These are phyloP conservation scores for Procambarus virginalis DNA, from an alignment of 1,140 invertebrate species.

Conservation along the genomic window DNA sequence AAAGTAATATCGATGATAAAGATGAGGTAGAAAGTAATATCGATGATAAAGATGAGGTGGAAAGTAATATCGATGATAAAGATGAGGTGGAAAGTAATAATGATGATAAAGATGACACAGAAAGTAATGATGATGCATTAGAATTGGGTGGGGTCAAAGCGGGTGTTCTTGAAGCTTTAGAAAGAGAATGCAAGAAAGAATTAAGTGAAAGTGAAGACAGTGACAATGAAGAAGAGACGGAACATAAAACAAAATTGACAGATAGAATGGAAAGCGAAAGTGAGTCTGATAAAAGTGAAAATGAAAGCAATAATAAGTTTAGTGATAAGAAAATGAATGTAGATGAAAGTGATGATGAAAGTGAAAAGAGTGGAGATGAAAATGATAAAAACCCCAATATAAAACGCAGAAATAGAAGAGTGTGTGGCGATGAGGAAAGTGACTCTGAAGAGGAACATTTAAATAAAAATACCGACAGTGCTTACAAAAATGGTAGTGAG, in stretches of 20 bases:
- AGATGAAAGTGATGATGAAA: conserved; percentile 48
- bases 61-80: conserved; percentile 7
- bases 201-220: conserved; percentile 51
- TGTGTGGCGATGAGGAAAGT: conserved; percentile 16
- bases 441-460: not conserved
- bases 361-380: conserved; percentile 28
- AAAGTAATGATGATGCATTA: not conserved
- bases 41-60: conserved; percentile 10
- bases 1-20: too few species aligned
- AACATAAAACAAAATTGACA: conserved; percentile 34
- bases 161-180: conserved; percentile 10
- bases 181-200: conserved; percentile 51
- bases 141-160: not conserved
- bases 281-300: conserved; percentile 62
- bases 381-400: conserved; percentile 62
- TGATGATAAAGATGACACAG: not conserved
- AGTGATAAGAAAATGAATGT: conserved; percentile 32
- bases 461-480: not conserved
- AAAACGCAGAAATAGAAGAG: conserved; percentile 22
- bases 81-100: conserved; percentile 2
- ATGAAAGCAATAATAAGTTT: conserved; percentile 72
- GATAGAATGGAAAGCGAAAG: conserved; percentile 19
- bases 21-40: too few species aligned
- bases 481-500: conserved; percentile 33
- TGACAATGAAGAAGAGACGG: not conserved